phyloP scores from a whole-genome alignment of 1,140 invertebrate genomes.

The Scaptomyza pallida region DNA sequence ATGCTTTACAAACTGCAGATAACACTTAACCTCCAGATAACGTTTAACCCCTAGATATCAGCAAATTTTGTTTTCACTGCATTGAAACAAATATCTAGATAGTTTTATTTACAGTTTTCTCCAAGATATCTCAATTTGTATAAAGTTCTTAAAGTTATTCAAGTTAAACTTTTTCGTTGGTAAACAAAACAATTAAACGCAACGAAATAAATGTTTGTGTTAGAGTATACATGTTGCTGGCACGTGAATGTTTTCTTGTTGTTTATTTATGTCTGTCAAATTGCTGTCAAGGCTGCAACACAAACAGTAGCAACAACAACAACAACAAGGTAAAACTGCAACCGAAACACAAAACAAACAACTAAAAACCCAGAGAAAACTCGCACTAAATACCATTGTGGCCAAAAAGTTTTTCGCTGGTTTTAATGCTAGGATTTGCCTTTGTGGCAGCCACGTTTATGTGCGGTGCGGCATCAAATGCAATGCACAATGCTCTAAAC shows the following conservation, averaged over 20 bases:
- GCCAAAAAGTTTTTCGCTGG: conserved; percentile 58
- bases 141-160: background rate
- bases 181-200: background rate
- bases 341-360: conserved; percentile 38
- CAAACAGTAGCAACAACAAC: conserved; percentile 23
- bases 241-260: conserved; percentile 31
- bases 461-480: conserved; percentile 25
- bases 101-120: no score
- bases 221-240: background rate
- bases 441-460: conserved; percentile 29
- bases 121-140: background rate
- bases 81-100: no score
- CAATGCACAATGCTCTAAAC: conserved; percentile 26
- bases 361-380: conserved; percentile 40
- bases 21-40: background rate
- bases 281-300: conserved; percentile 70
- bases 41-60: background rate
- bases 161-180: conserved; percentile 2
- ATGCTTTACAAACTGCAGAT: background rate
- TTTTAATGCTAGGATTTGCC: conserved; percentile 42
- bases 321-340: conserved; percentile 15
- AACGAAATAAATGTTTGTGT: background rate
- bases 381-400: conserved; percentile 20
- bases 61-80: background rate
- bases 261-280: conserved; percentile 73